A percentile compares a stretch with the other conserved stretches of the same genome.
These are phyloP conservation scores for Mormyrops attenuatus DNA, from an alignment of 2,797 vertebrate species.

Conservation along the genomic window DNA sequence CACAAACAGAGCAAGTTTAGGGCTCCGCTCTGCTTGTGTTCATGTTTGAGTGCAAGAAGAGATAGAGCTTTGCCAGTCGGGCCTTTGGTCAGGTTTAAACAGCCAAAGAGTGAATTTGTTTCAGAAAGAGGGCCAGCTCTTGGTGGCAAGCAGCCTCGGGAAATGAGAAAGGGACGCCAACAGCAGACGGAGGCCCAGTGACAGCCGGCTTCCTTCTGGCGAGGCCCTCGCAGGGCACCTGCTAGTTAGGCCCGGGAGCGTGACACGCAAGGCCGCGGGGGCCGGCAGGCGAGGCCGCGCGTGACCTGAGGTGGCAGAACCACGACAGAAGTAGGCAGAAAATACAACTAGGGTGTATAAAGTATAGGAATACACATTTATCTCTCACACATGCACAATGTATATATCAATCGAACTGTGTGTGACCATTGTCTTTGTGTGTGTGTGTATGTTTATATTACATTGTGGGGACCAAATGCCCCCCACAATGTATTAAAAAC, in stretches of 20 bases:
- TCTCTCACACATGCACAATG: not conserved
- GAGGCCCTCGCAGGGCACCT: not conserved
- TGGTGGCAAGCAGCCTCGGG: too few species aligned
- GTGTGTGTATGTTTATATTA: not conserved
- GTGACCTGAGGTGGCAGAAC: not conserved
- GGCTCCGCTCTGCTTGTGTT: not conserved
- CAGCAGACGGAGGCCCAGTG: not conserved
- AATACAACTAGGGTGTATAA: not conserved
- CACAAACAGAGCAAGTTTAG: not conserved
- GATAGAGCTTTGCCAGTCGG: conserved; percentile 12
- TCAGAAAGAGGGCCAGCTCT: not conserved
- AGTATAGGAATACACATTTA: not conserved
- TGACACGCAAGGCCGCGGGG: not conserved
- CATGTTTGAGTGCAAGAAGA: conserved; percentile 18
- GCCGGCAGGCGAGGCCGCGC: not conserved
- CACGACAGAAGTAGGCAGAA: not conserved
- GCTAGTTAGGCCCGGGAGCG: not conserved
- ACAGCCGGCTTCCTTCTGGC: not conserved
- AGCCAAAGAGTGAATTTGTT: not conserved
- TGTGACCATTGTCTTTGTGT: not conserved
- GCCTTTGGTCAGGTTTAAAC: conserved; percentile 12
- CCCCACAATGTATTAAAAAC: too few species aligned
- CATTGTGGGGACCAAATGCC: too few species aligned
- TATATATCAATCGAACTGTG: not conserved
- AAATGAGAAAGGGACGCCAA: not conserved